phyloP scores from a whole-genome alignment of 2,888 invertebrate species.

The Deroplatys truncata region DNA sequence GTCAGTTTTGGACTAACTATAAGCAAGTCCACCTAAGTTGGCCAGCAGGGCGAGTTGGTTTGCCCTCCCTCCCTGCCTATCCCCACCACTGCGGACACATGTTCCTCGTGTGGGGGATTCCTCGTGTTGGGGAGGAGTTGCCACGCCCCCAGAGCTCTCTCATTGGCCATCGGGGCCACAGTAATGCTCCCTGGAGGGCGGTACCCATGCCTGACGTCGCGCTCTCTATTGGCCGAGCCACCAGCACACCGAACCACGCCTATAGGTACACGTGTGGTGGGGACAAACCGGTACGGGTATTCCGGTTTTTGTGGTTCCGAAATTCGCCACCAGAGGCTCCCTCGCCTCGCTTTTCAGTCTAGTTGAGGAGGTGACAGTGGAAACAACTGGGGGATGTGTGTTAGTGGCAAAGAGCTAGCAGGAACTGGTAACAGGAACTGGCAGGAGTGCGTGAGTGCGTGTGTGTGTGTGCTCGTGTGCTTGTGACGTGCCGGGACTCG shows the following conservation, averaged over 20 bases:
- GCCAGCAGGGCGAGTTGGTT: neutral
- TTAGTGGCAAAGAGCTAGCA: neutral
- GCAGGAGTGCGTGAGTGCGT: constrained; percentile 36
- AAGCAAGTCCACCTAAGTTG: neutral
- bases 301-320: constrained; percentile 27
- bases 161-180: neutral
- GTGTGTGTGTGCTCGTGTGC: neutral
- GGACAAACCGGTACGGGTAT: neutral
- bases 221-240: neutral
- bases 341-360: constrained; percentile 21
- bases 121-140: neutral
- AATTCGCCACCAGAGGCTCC: constrained; percentile 28
- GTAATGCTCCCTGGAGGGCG: neutral
- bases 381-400: neutral
- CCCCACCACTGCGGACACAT: neutral
- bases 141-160: neutral
- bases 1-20: neutral
- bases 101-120: neutral
- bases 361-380: neutral
- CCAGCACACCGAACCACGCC: neutral
- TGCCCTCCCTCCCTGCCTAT: neutral
- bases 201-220: neutral
- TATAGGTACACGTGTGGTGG: neutral
- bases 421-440: neutral
- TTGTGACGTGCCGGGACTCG: neutral